Evolutionary conservation across 2,797 vertebrate species (phyloP).

Genomic region (Notamacropus eugenii): DNA sequence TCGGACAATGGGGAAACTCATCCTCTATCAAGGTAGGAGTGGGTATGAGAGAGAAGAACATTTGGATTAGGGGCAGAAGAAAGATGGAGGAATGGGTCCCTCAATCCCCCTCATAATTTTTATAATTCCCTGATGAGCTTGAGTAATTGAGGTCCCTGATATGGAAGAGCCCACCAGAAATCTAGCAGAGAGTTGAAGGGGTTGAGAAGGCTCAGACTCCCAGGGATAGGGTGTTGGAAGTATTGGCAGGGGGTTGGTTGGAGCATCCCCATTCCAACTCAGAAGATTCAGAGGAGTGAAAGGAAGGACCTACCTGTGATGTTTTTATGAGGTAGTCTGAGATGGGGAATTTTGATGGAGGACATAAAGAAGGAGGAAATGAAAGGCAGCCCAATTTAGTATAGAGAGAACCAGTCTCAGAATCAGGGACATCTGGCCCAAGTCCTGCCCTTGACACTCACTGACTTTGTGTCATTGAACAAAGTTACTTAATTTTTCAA

Average conservation of each 20-base stretch:
- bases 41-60: neutral
- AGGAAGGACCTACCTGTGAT: neutral
- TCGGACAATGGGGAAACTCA: conserved; percentile 33
- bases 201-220: neutral
- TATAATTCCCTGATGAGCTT: neutral
- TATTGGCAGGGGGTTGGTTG: neutral
- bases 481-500: neutral
- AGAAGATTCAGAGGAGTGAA: neutral
- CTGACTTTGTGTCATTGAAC: neutral
- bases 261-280: neutral
- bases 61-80: neutral
- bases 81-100: neutral
- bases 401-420: neutral
- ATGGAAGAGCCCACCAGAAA: neutral
- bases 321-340: neutral
- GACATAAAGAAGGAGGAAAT: neutral
- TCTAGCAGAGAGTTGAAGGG: neutral
- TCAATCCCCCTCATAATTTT: neutral
- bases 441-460: neutral
- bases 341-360: neutral
- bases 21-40: neutral
- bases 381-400: neutral
- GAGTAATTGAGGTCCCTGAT: neutral
- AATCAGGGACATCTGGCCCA: neutral
- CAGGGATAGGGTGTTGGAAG: neutral